Base-by-base conservation (phyloP, 2,888 invertebrate species). In the Harmothoe impar region DNA sequence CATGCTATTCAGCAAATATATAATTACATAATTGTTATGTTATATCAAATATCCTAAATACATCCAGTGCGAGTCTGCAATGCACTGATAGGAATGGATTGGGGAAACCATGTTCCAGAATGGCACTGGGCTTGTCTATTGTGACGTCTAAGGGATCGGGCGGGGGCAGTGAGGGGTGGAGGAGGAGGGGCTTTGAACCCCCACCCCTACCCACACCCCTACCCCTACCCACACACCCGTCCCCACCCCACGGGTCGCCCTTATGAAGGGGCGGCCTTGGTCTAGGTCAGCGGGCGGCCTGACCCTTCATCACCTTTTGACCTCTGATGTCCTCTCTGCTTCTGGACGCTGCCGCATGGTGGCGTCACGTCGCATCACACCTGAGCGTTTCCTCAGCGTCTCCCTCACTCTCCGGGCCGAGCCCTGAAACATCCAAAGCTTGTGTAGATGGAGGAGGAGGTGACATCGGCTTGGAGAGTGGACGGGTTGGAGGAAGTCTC, bases 221-320 rank as follows among this genome's bases (percentile, higher is more conserved):
- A 68, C 17, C 5, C 72, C 3, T 72, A 7, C 72, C 3, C 72
- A 0, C 20, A 72, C n/a, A 0, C 25, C 25, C 20, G 5, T 72
- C 25, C 72, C 15, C 81, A 62, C 62, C 62, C 20, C 1, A 5
- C 1, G 62, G n/a, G 62, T 15, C 12, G 17, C 54, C 54, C 54
- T 17, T 52, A n/a, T n/a, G n/a, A 43, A 43, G 43, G 20, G n/a
- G 35, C 43, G 31, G 29, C 77, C 77, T 25, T 15, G 25, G 29
- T 77, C 77, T 77, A 77, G 77, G 77, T 77, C 77, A 77, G 29
- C 29, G 20, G 77, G 77, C 77, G 29, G 77, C 25, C 43, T 43
- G 81, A 81, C 81, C 81, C 33, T 81, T 25, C n/a, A 33, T 81
- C 81, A 81, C 81, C 81, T 43, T 81, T 43, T 81, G 81, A 81